Evolutionary conservation across 2,888 invertebrate genomes (phyloP).

Genomic region (Scaptomyza polygonia): DNA sequence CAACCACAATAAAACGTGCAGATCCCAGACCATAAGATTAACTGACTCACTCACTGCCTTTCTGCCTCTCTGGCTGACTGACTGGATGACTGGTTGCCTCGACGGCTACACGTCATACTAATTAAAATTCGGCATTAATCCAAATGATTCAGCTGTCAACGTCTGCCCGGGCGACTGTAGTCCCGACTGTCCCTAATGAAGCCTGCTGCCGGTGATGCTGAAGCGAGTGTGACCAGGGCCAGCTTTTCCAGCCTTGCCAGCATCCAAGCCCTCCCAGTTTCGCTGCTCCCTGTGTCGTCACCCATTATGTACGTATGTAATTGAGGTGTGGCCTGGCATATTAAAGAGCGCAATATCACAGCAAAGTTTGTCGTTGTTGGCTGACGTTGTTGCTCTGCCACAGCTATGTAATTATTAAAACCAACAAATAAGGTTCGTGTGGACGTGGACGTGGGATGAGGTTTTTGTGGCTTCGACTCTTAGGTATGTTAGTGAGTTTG

Average conservation of each 20-base stretch:
- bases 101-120: conserved; percentile 66
- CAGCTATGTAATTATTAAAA: conserved; percentile 78
- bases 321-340: conserved; percentile 74
- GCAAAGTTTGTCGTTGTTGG: conserved; percentile 18
- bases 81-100: conserved; percentile 13
- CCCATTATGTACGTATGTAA: conserved; percentile 67
- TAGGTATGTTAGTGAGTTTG: conserved; percentile 13
- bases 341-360: conserved; percentile 63
- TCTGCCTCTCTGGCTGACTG: conserved; percentile 7
- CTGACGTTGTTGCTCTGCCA: conserved; percentile 18
- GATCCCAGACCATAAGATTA: conserved; percentile 31
- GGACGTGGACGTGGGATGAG: conserved; percentile 42
- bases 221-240: conserved; percentile 24
- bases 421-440: conserved; percentile 78
- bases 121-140: conserved; percentile 82
- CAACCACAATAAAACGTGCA: conserved; percentile 42
- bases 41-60: conserved; percentile 31
- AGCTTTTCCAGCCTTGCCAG: conserved; percentile 19
- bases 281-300: too few relatives aligned
- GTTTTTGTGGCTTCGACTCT: conserved; percentile 26
- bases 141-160: conserved; percentile 80
- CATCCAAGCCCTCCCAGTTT: not conserved
- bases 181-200: conserved; percentile 34
- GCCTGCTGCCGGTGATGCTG: conserved; percentile 18
- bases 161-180: conserved; percentile 31